Evolutionary conservation across 1,140 invertebrate genomes (phyloP).

Genomic region (Drosophila pseudoananassae): DNA sequence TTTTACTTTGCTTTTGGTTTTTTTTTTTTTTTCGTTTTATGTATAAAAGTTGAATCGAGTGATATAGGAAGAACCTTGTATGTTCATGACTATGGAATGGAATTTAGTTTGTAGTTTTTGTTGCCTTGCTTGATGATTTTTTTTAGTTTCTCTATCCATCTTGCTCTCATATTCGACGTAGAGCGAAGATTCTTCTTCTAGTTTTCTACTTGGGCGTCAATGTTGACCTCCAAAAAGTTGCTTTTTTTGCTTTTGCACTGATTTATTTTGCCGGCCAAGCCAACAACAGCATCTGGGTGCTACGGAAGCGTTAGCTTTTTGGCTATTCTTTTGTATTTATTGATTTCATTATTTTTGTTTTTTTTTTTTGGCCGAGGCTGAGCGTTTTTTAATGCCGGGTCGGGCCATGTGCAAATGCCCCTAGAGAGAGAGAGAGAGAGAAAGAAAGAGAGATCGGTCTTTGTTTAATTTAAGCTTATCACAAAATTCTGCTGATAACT

Average conservation of each 20-base stretch:
- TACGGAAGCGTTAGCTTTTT: constrained; percentile 44
- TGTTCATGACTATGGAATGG: constrained; percentile 79
- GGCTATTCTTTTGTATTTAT: constrained; percentile 39
- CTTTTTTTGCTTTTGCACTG: constrained; percentile 34
- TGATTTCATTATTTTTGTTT: constrained; percentile 39
- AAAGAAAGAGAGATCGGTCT: constrained; percentile 17
- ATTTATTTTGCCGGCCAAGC: constrained; percentile 50
- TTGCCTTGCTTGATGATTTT: constrained; percentile 10
- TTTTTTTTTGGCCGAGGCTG: constrained; percentile 27
- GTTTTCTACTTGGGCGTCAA: constrained; percentile 58
- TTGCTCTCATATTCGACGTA: constrained; percentile 17
- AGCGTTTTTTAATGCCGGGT: constrained; percentile 60
- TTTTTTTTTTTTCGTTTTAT: constrained; percentile 30
- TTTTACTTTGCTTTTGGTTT: constrained; percentile 38
- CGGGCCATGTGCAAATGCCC: constrained; percentile 64
- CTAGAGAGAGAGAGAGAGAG: not conserved
- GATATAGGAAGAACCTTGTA: constrained; percentile 83
- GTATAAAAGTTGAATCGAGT: constrained; percentile 47
- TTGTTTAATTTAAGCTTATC: constrained; percentile 79
- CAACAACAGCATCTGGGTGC: constrained; percentile 12
- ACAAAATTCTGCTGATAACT: constrained; percentile 71
- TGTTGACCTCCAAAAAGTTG: constrained; percentile 63
- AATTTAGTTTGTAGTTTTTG: constrained; percentile 74
- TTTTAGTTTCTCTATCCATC: constrained; percentile 29
- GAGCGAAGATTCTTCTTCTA: constrained; percentile 32